These are phyloP conservation scores for Psococerastis gibbosa DNA, from an alignment of 2,888 invertebrate species.

Conservation along the genomic window DNA sequence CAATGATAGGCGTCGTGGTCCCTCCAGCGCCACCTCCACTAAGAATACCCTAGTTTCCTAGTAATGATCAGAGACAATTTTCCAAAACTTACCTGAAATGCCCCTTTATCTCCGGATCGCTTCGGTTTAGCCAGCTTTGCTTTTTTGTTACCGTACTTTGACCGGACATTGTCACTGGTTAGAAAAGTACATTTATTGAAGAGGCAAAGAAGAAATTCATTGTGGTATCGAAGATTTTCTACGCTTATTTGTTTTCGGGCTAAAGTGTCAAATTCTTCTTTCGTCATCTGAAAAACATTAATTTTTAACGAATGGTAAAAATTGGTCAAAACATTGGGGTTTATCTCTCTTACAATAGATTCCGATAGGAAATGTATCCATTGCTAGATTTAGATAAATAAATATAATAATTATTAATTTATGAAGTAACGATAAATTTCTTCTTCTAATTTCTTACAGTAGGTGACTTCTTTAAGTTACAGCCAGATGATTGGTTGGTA, in stretches of 20 bases:
- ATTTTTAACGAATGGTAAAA: too few species aligned
- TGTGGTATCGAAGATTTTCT: constrained; percentile 64
- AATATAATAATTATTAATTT: too few species aligned
- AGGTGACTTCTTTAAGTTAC: too few species aligned
- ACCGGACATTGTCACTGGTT: neutral
- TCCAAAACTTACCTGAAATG: constrained; percentile 9
- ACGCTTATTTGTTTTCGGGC: constrained; percentile 50
- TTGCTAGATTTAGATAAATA: too few species aligned
- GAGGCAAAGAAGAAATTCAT: constrained; percentile 62
- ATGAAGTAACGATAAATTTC: too few species aligned
- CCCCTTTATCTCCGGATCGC: constrained; percentile 2
- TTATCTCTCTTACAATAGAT: constrained; percentile 8
- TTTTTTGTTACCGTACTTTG: constrained; percentile 27
- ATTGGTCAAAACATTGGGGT: neutral
- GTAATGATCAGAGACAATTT: neutral
- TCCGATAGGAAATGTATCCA: too few species aligned
- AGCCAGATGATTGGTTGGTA: too few species aligned
- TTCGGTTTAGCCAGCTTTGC: neutral
- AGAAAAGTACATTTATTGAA: constrained; percentile 48
- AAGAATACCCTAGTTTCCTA: constrained; percentile 17
- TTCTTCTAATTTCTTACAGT: too few species aligned
- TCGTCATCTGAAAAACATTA: constrained; percentile 43
- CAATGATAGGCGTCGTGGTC: too few species aligned
- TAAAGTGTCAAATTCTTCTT: constrained; percentile 66
- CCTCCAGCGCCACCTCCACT: too few species aligned